A percentile compares a stretch with the other conserved stretches of the same genome.
phyloP scores from a whole-genome alignment of 2,113 vertebrate genomes.

The Gnathonemus longibarbis region DNA sequence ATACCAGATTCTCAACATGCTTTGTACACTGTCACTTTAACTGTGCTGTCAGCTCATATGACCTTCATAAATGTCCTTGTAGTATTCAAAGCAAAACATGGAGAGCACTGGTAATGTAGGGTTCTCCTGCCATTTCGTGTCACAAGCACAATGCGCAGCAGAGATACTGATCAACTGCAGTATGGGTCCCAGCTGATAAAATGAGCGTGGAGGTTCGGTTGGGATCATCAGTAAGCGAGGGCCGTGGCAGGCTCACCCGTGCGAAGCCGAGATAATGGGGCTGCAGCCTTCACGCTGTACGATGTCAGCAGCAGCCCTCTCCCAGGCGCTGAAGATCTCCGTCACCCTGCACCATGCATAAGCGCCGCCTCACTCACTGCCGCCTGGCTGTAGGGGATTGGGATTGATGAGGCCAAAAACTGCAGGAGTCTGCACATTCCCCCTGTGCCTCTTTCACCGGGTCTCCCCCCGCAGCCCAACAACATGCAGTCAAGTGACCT shows the following conservation, averaged over 20 bases:
- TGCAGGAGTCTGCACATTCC: neutral
- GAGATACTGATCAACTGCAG: neutral
- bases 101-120: neutral
- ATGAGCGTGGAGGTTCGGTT: neutral
- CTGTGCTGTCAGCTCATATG: neutral
- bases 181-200: neutral
- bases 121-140: neutral
- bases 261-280: neutral
- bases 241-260: neutral
- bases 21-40: neutral
- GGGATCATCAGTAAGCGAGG: neutral
- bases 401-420: neutral
- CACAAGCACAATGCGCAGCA: neutral
- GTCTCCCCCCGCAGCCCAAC: neutral
- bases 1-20: neutral
- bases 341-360: neutral
- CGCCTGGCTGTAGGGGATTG: neutral
- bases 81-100: neutral
- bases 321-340: neutral
- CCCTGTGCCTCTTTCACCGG: neutral
- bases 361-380: neutral
- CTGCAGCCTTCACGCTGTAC: neutral
- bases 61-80: neutral
- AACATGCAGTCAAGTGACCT: neutral
- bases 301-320: neutral